phyloP scores from a whole-genome alignment of 2,888 invertebrate species.

The Chloroclystis v-ata region DNA sequence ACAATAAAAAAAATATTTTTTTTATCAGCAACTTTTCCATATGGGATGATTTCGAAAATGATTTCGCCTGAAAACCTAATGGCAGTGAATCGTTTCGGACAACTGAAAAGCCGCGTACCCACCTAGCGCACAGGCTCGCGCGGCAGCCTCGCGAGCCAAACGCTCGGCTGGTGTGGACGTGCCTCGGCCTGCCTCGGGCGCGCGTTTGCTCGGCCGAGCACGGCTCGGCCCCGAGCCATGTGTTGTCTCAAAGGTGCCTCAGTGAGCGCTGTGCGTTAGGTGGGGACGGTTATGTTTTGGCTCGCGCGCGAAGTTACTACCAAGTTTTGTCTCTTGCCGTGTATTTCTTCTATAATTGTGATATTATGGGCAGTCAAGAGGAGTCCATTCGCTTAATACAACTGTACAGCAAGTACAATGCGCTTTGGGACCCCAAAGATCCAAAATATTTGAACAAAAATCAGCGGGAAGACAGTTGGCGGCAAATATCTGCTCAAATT shows the following conservation, averaged over 20 bases:
- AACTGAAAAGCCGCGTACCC: no score
- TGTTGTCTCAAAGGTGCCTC: constrained; percentile 22
- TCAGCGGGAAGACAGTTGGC: neutral
- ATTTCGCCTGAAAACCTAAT: constrained; percentile 6
- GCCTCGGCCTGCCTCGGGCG: no score
- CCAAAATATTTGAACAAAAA: no score
- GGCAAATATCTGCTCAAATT: neutral
- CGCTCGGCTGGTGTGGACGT: no score
- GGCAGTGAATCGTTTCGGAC: no score
- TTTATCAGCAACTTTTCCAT: constrained; percentile 8
- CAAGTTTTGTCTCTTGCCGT: neutral
- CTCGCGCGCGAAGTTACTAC: constrained; percentile 37
- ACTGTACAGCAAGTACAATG: no score
- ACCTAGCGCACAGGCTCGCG: no score
- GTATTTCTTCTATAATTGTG: neutral
- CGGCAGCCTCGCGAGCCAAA: no score
- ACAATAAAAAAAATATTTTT: constrained; percentile 6
- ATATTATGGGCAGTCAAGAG: neutral
- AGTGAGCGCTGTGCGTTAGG: constrained; percentile 65
- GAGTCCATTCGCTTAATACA: neutral
- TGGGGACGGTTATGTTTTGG: no score
- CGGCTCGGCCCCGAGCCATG: neutral
- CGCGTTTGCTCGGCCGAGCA: neutral
- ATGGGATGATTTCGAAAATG: constrained; percentile 4
- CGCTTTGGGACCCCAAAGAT: no score